Percentiles rank a stretch among this genome's conserved stretches.
Conservation (phyloP, 2,797 vertebrate species). For the Hemibagrus guttatus region DNA sequence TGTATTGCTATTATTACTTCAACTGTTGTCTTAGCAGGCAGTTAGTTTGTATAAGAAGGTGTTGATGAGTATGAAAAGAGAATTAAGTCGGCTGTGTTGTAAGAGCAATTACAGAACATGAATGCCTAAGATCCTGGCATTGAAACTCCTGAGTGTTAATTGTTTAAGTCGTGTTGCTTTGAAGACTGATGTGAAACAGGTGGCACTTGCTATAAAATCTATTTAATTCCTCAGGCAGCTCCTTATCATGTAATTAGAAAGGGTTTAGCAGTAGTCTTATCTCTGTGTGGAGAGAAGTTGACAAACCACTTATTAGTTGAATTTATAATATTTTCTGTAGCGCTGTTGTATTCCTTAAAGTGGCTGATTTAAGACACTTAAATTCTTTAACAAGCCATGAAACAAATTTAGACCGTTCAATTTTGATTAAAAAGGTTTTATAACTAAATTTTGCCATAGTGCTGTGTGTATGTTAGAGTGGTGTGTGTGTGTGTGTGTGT, state of each 20-base stretch:
- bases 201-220: not conserved
- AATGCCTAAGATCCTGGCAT: not conserved
- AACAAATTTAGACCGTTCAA: not conserved
- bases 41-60: not conserved
- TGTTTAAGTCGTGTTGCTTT: constrained; percentile 9
- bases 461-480: no score
- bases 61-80: not conserved
- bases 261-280: not conserved
- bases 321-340: no score
- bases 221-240: not conserved
- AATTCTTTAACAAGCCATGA: not conserved
- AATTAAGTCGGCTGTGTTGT: not conserved
- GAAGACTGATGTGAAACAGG: not conserved
- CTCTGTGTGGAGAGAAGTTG: not conserved
- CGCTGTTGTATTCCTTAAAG: no score
- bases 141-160: constrained; percentile 20
- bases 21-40: not conserved
- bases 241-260: not conserved
- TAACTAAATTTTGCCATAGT: not conserved
- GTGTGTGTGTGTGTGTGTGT: not conserved
- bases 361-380: no score
- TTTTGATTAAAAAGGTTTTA: not conserved
- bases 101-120: not conserved
- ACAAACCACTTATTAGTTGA: not conserved
- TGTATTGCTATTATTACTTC: no score